Evolutionary conservation across 2,113 vertebrate genomes (phyloP), one percentile per base, ranked within the genome.

Genomic region (Pitta sordida): DNA sequence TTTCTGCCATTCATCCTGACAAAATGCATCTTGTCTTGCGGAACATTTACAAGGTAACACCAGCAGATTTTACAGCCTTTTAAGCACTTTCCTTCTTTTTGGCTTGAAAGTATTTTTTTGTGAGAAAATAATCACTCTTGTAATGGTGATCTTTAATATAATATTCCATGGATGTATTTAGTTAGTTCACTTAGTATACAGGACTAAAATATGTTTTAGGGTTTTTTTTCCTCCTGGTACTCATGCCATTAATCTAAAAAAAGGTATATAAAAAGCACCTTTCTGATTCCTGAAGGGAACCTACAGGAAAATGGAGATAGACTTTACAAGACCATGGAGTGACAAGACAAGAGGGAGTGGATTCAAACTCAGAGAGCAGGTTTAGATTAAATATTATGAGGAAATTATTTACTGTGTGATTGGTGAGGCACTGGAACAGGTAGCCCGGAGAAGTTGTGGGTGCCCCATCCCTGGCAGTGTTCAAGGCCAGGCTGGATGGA

Each of bases 1-100:
- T 99, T 70, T 99, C 99, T 30, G 98, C 99, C 52, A 64, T 99
- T 95, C 99, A 99, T 92, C 99, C 99, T 14, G 98, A 99, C 62
- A 99, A 99, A 98, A 99, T 99, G 99, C 98, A 83, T 88, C 96
- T 97, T 88, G 98, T 97, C 68, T 75, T 99, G 84, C 95, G 97
- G 90, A 99, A 99, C 88, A 97, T 99, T 76, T 97, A 97, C 96
- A 98, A 98, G 98, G 99, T 99, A 96, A 97, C 92, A 8, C 12
- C 32, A 44, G 41, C 21, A 52, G 70, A 52, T 73, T 65, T 94
- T 76, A 27, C 41, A 59, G 21, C n/a, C 62, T 82, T 75, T 64
- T 60, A 62, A 81, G 16, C 34, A 18, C 23, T 69, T 86, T 15
- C 4, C 21, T 75, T 43, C 27, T 67, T 67, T 90, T 58, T 56